Conservation (phyloP, 2,113 vertebrate genomes). For the Mystacornis crossleyi region DNA sequence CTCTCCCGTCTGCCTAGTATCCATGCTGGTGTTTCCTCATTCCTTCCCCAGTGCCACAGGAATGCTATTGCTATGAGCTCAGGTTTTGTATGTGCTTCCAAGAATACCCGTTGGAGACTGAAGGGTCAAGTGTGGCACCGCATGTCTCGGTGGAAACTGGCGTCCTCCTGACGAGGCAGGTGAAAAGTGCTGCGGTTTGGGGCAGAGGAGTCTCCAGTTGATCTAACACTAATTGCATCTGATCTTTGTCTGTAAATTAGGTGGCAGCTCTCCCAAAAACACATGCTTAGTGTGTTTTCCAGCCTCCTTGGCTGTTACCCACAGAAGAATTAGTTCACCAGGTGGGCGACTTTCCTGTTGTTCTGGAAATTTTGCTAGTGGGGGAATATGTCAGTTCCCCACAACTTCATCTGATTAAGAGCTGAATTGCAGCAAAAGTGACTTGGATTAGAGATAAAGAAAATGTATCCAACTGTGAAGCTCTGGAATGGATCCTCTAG, state of each 20-base stretch:
- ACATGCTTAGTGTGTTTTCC: constrained; percentile 32
- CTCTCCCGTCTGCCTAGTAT: not conserved
- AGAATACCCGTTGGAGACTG: not conserved
- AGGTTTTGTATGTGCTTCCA: not conserved
- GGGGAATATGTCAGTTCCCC: constrained; percentile 23
- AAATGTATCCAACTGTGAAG: not conserved
- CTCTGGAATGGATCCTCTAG: not conserved
- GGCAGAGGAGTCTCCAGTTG: not conserved
- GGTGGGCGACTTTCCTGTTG: constrained; percentile 32
- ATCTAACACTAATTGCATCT: constrained; percentile 10
- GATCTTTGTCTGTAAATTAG: constrained; percentile 42
- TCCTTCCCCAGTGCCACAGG: constrained; percentile 19
- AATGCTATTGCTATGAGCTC: not conserved
- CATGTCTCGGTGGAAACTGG: not conserved
- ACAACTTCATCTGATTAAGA: constrained; percentile 20
- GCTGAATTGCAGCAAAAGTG: not conserved
- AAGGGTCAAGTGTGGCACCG: not conserved
- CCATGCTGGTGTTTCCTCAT: constrained; percentile 31
- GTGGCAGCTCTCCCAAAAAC: constrained; percentile 30
- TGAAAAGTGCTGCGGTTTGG: not conserved
- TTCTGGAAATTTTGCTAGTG: constrained; percentile 35
- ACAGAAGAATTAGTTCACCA: constrained; percentile 46
- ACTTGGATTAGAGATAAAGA: not conserved
- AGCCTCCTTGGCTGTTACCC: constrained; percentile 18
- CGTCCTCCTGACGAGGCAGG: not conserved